Evolutionary conservation across 2,113 vertebrate species (phyloP), one percentile per base, ranked within the genome.

Genomic region (Neodontobutis hainanensis): DNA sequence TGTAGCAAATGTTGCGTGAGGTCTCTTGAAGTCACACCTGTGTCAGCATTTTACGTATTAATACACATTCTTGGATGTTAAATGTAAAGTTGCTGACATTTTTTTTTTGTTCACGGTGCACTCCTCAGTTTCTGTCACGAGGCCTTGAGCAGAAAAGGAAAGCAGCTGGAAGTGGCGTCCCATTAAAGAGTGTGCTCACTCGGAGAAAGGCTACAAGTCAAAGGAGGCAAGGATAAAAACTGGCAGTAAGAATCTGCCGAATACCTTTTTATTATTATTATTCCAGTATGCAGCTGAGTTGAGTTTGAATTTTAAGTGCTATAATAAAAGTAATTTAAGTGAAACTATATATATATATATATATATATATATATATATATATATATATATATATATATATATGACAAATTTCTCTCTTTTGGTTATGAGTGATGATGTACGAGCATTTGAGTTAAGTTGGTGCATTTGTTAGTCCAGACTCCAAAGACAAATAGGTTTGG

Each of bases 1-100:
- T 50, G n/a, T 32, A 5, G 27, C 50, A 77, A 35, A 61, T 68
- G 36, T 68, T 36, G 27, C 53, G 11, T 49, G 38, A 62, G 74
- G 70, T 82, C 52, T 68, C 69, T 65, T 44, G 27, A 80, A 79
- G 77, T 82, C 63, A 75, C 36, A 62, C 68, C 70, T 62, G 82
- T 74, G 71, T 84, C 81, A 87, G 84, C 81, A 68, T 74, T 68
- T 81, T 59, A 67, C 61, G 66, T 60, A 70, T 60, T 66, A 11
- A 57, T 36, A 16, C 68, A 45, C 48, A 15, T 27, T 40, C 51
- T 56, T 46, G 46, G 49, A 66, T 65, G 64, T 65, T 40, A 65
- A 66, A 56, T 52, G 62, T 55, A 47, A 76, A 80, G 57, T 73
- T 85, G 70, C 81, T 87, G 78, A 80, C 78, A 73, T 55, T 56